Evolutionary conservation across 2,797 vertebrate genomes (phyloP), one percentile per base, ranked within the genome.

Genomic region (Oreochromis mossambicus): DNA sequence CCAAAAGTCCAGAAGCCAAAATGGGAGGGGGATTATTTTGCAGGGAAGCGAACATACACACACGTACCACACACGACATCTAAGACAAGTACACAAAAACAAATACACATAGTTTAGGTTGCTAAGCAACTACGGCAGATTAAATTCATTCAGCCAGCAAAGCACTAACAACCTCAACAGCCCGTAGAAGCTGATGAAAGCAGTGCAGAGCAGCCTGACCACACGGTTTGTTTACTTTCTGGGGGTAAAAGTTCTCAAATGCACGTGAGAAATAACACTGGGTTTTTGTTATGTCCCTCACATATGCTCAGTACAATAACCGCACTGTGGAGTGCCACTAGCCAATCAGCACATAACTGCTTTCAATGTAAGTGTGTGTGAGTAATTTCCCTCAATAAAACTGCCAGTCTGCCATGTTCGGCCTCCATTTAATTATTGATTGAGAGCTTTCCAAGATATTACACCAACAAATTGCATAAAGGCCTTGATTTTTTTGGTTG

Each of bases 301-400:
- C 26, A 79, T 86, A 21, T 55, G 56, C 81, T 80, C 36, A 46
- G 50, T 79, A 26, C 36, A 78, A 38, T 12, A 70, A 43, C 61
- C 26, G 2, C 58, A 68, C 38, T 48, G 63, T 17, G 36, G 58
- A 43, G 19, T 52, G 34, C 51, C 77, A 15, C 29, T 14, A 78
- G 82, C 54, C 19, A 82, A 78, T 82, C 54, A 88, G 70, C 76
- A 48, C 52, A 63, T 46, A 68, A 73, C 66, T 85, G 80, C 76
- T 85, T 80, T 51, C 10, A 80, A 24, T 56, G 56, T 79, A 70
- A 68, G 55, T 80, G 36, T 70, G 61, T 82, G 76, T 80, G 46
- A 88, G 29, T 81, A 82, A 87, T 91, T 85, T 77, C 79, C 43
- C 26, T 77, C 73, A 85, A 61, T 86, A 86, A 87, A 90, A 84